Conservation (phyloP, 2,113 vertebrate genomes). For the Lasiurus borealis region DNA sequence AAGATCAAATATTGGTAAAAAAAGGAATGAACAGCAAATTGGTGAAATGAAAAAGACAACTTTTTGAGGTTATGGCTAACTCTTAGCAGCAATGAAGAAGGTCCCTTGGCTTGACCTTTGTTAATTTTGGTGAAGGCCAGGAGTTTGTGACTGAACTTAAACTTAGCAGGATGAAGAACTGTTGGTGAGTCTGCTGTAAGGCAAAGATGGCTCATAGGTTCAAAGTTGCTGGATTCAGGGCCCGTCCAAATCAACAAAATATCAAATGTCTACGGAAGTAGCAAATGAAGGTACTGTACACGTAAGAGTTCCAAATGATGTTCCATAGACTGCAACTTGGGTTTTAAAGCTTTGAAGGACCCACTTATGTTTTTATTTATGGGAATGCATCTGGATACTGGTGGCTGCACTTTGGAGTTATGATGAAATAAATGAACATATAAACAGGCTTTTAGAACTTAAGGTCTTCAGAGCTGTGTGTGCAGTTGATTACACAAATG, state of each 20-base stretch:
- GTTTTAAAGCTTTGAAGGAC: not conserved
- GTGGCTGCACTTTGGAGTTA: not conserved
- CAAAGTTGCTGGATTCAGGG: not conserved
- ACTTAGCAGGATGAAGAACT: not conserved
- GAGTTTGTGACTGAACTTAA: not conserved
- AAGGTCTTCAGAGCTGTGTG: not conserved
- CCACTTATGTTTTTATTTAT: not conserved
- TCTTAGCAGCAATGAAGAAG: not conserved
- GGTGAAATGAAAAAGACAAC: not conserved
- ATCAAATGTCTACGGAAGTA: not conserved
- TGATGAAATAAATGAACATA: not conserved
- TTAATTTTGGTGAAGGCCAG: not conserved
- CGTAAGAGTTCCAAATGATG: not conserved
- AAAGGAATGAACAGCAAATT: not conserved
- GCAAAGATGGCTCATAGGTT: not conserved
- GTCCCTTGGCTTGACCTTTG: not conserved
- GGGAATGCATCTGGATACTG: not conserved
- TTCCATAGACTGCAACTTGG: not conserved
- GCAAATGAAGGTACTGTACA: not conserved
- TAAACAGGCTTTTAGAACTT: not conserved
- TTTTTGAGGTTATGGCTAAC: not conserved
- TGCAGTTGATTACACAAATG: not conserved
- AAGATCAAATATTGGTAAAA: not conserved
- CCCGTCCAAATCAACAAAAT: not conserved
- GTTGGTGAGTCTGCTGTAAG: not conserved